phyloP scores from a whole-genome alignment of 2,797 vertebrate genomes.

The Botia kubotai region DNA sequence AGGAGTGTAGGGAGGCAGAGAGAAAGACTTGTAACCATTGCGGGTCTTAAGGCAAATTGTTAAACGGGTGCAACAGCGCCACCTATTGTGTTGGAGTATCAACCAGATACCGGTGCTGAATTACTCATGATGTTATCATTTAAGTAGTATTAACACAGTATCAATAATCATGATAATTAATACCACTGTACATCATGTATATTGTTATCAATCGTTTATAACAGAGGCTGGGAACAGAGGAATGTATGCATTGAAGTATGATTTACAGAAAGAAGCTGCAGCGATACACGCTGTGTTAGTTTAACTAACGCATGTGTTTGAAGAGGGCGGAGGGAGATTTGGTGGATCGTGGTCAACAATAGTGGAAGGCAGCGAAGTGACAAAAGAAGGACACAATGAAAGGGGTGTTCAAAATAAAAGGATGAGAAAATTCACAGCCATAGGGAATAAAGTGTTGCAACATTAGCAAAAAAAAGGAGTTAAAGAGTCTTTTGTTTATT shows the following conservation, averaged over 20 bases:
- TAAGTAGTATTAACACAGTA: no score
- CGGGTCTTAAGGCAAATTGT: no score
- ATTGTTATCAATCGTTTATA: no score
- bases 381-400: background rate
- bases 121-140: no score
- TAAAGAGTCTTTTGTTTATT: background rate
- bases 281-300: background rate
- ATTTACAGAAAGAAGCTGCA: background rate
- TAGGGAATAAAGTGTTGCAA: background rate
- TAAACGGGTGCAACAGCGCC: no score
- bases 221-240: background rate
- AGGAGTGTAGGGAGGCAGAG: no score
- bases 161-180: no score
- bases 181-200: no score
- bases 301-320: background rate
- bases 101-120: no score
- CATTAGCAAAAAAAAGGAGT: background rate
- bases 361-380: background rate
- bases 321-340: background rate
- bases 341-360: background rate
- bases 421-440: background rate
- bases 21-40: background rate
- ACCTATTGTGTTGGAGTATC: no score
- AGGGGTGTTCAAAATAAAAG: background rate
- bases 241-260: background rate